These are phyloP conservation scores for Spheniscus humboldti DNA, from an alignment of 2,797 vertebrate species.

Conservation along the genomic window DNA sequence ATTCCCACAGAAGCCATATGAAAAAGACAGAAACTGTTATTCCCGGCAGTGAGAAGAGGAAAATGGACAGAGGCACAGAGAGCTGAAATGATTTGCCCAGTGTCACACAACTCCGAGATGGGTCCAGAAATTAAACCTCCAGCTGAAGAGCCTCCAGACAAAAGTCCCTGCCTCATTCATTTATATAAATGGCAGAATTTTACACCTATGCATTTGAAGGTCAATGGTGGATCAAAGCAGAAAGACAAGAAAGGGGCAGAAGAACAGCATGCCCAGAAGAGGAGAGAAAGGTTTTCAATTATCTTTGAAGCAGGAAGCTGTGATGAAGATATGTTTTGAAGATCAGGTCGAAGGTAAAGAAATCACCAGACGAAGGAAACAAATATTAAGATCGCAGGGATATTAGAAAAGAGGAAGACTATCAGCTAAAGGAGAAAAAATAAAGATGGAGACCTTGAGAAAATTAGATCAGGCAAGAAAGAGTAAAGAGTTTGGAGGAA, in stretches of 20 bases:
- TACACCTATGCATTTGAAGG: neutral
- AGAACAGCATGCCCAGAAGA: neutral
- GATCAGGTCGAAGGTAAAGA: neutral
- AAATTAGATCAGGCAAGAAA: neutral
- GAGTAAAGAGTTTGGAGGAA: neutral
- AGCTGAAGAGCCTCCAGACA: neutral
- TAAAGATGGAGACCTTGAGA: neutral
- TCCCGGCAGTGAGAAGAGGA: neutral
- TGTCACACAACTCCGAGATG: neutral
- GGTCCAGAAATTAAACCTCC: neutral
- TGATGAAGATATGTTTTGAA: neutral
- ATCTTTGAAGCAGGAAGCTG: neutral
- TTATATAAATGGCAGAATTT: neutral
- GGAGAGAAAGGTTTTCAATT: neutral
- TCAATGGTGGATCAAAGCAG: neutral
- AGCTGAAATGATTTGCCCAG: neutral
- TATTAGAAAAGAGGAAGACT: neutral
- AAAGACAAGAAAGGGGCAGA: neutral
- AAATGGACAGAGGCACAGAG: neutral
- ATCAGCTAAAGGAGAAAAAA: neutral
- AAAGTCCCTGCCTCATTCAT: neutral
- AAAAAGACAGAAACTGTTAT: neutral
- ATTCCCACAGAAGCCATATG: neutral
- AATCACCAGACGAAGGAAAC: neutral
- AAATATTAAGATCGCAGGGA: rapidly evolving